Evolutionary conservation across 2,113 vertebrate species (phyloP).

Genomic region (Myodes glareolus): DNA sequence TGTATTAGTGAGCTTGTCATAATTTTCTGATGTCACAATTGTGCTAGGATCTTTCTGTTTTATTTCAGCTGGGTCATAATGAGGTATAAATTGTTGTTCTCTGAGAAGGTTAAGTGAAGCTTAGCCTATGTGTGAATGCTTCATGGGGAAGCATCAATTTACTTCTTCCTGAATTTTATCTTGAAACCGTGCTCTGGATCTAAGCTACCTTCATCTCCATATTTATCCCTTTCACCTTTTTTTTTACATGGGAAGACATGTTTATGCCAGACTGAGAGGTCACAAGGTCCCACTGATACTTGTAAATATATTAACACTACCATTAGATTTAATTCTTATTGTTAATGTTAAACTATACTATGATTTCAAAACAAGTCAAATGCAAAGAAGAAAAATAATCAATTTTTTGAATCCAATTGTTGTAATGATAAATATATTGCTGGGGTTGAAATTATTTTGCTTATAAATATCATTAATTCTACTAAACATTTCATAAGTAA

Average conservation of each 20-base stretch:
- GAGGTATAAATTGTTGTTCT: background rate
- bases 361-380: background rate
- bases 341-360: background rate
- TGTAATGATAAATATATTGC: background rate
- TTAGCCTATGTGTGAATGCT: background rate
- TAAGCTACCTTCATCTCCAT: background rate
- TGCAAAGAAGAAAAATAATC: background rate
- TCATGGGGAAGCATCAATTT: background rate
- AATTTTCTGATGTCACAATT: background rate
- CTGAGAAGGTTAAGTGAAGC: background rate
- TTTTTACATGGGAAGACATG: background rate
- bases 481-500: background rate
- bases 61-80: background rate
- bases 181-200: background rate
- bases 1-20: background rate
- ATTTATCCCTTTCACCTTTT: background rate
- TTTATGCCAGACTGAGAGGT: background rate
- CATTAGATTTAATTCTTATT: background rate
- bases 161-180: background rate
- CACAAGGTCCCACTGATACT: background rate
- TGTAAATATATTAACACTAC: background rate
- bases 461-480: background rate
- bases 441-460: background rate
- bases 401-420: background rate
- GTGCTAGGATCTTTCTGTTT: background rate